Percentiles rank a stretch among this genome's conserved stretches.
phyloP scores from a whole-genome alignment of 2,888 invertebrate genomes.

The Bombyx huttoni region DNA sequence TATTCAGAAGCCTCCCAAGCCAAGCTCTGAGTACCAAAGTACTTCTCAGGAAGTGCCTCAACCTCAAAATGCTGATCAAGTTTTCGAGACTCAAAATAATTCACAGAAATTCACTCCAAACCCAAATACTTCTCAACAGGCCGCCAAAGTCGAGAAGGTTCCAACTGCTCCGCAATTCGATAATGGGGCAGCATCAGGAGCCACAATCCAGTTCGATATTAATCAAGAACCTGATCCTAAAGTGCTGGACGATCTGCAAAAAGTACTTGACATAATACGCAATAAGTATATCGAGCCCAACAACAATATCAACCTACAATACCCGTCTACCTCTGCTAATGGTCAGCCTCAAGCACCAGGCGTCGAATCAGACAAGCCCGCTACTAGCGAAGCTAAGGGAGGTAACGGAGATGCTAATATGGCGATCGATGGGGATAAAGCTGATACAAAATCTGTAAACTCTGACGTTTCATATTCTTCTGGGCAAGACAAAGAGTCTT shows the following conservation, averaged over 20 bases:
- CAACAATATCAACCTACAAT: neutral
- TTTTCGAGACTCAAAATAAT: neutral
- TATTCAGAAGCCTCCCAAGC: constrained; percentile 1
- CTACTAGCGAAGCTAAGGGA: too few species aligned
- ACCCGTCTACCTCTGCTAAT: too few species aligned
- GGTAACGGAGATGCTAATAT: neutral
- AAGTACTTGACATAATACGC: neutral
- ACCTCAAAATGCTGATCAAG: neutral
- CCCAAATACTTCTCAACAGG: neutral
- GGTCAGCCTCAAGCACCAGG: neutral
- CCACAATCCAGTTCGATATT: neutral
- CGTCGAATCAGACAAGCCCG: neutral
- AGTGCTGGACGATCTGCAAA: neutral
- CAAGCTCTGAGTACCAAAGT: neutral
- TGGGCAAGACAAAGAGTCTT: constrained; percentile 23
- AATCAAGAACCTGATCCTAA: neutral
- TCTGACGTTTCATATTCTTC: constrained; percentile 15
- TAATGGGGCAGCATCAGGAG: neutral
- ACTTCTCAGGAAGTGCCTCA: neutral
- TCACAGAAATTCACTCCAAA: neutral
- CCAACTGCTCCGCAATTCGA: constrained; percentile 5
- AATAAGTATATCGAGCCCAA: neutral
- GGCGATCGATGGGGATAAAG: neutral
- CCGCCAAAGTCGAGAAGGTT: neutral
- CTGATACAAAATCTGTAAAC: constrained; percentile 5